These are phyloP conservation scores for Tarsius wallacei DNA, from an alignment of 2,797 vertebrate species.

Conservation along the genomic window DNA sequence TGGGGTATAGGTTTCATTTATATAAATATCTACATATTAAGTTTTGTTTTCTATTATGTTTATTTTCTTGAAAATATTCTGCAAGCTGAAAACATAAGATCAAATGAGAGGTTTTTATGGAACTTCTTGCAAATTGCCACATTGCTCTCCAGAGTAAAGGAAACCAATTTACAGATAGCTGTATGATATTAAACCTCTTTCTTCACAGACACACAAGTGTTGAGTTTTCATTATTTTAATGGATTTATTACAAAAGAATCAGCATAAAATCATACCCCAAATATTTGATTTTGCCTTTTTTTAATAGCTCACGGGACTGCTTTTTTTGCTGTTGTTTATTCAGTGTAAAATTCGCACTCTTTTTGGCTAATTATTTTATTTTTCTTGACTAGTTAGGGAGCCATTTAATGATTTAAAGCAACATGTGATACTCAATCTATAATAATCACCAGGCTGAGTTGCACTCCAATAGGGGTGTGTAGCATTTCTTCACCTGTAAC, in stretches of 20 bases:
- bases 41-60: conserved; percentile 60
- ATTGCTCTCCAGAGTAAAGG: conserved; percentile 64
- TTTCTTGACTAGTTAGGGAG: neutral
- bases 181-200: conserved; percentile 12
- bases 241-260: conserved; percentile 31
- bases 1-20: neutral
- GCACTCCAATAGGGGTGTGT: neutral
- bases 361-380: neutral
- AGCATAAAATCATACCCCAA: conserved; percentile 44
- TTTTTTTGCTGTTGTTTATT: neutral
- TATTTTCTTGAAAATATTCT: conserved; percentile 66
- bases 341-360: neutral
- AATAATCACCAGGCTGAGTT: neutral
- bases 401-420: neutral
- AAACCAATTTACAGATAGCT: conserved; percentile 54
- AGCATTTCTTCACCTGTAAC: neutral
- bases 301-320: neutral
- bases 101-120: conserved; percentile 59
- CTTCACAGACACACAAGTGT: neutral
- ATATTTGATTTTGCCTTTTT: neutral
- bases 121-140: conserved; percentile 24
- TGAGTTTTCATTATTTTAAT: conserved; percentile 65
- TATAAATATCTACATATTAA: conserved; percentile 54
- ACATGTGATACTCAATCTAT: neutral
- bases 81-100: conserved; percentile 12